These are phyloP conservation scores for Bugulina stolonifera DNA, from an alignment of 2,888 invertebrate genomes.

Conservation along the genomic window DNA sequence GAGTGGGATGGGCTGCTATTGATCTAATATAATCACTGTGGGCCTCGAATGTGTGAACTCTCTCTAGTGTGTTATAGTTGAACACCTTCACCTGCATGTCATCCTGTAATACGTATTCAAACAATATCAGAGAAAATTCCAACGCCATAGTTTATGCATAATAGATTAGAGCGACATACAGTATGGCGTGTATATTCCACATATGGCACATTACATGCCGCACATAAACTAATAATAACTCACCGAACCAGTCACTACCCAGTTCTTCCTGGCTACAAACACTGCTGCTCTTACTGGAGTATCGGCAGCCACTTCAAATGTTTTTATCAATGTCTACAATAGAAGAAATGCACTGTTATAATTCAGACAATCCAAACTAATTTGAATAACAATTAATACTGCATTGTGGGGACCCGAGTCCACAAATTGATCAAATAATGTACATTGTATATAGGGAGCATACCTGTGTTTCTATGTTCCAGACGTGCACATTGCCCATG, in stretches of 20 bases:
- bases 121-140: too few relatives aligned
- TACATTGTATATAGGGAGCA: neutral
- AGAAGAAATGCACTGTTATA: too few relatives aligned
- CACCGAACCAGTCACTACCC: constrained; percentile 90
- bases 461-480: constrained; percentile 91
- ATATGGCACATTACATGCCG: neutral
- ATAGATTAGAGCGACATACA: too few relatives aligned
- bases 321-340: constrained; percentile 56
- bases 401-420: too few relatives aligned
- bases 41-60: constrained; percentile 92
- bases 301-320: constrained; percentile 70
- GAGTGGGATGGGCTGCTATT: constrained; percentile 93
- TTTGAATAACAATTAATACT: too few relatives aligned
- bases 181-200: too few relatives aligned
- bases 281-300: constrained; percentile 90
- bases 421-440: too few relatives aligned
- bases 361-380: too few relatives aligned
- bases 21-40: constrained; percentile 96
- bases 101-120: constrained; percentile 44
- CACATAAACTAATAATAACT: constrained; percentile 32
- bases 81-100: constrained; percentile 74
- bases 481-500: constrained; percentile 98
- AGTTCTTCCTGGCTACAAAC: constrained; percentile 94
- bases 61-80: constrained; percentile 96
- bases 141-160: too few relatives aligned